phyloP scores from a whole-genome alignment of 2,888 invertebrate species.

The Drosophila testacea region DNA sequence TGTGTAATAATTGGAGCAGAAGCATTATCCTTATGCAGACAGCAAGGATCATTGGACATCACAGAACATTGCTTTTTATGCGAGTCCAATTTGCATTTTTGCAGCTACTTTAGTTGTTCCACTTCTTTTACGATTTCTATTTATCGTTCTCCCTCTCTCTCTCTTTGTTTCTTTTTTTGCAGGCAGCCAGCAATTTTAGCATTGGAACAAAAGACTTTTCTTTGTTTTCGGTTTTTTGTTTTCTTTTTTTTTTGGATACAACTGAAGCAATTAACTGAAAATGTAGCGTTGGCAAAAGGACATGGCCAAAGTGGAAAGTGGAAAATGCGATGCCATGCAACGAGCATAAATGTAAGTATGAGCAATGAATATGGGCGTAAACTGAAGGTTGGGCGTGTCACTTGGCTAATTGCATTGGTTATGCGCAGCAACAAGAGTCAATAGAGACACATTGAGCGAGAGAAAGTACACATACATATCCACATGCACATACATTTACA shows the following conservation, averaged over 20 bases:
- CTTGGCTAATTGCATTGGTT: conserved; percentile 67
- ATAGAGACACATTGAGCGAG: conserved; percentile 33
- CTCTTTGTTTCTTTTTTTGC: conserved; percentile 46
- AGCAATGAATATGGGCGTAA: conserved; percentile 2
- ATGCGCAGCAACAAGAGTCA: conserved; percentile 55
- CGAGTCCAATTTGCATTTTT: conserved; percentile 37
- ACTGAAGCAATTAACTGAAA: conserved; percentile 78
- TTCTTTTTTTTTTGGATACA: conserved; percentile 53
- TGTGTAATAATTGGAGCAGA: background rate
- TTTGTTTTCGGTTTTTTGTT: conserved; percentile 16
- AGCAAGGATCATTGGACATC: conserved; percentile 22
- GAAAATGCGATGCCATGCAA: conserved; percentile 74
- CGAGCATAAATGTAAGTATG: conserved; percentile 75
- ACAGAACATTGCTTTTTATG: conserved; percentile 35
- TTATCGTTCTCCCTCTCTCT: conserved; percentile 20
- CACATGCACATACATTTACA: conserved; percentile 2
- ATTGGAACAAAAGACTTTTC: conserved; percentile 60
- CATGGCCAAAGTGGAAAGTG: conserved; percentile 74
- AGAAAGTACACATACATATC: conserved; percentile 1
- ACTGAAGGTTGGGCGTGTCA: conserved; percentile 20
- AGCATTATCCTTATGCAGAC: conserved; percentile 6
- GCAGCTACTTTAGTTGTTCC: conserved; percentile 7
- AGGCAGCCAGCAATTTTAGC: conserved; percentile 62
- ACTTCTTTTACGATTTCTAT: conserved; percentile 10
- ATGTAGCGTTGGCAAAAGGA: conserved; percentile 74